Conservation (phyloP, 2,797 vertebrate species). For the Pempheris klunzingeri region DNA sequence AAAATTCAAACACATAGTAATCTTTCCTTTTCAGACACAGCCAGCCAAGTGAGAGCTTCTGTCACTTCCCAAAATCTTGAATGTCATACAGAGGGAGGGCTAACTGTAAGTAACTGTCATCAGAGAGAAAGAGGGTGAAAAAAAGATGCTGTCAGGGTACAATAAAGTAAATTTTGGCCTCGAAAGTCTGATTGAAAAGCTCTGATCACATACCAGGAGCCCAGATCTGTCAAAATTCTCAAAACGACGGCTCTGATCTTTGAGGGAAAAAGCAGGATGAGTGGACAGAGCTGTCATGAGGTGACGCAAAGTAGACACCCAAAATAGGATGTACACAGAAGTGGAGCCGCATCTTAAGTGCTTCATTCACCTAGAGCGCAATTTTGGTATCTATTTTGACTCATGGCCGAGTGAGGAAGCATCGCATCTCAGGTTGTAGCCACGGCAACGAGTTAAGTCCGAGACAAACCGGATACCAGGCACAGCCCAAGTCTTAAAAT, state of each 20-base stretch:
- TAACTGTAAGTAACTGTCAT: slow-evolving; percentile 12
- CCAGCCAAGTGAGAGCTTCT: slow-evolving; percentile 30
- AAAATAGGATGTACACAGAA: slow-evolving; percentile 22
- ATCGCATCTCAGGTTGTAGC: slow-evolving; percentile 11
- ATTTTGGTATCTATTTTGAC: neutral
- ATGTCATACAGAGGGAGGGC: slow-evolving; percentile 4
- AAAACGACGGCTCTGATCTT: slow-evolving; percentile 54
- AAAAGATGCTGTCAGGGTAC: neutral
- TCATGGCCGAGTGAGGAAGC: neutral
- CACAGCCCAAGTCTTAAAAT: neutral
- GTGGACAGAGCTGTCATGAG: slow-evolving; percentile 47
- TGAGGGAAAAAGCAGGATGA: slow-evolving; percentile 27
- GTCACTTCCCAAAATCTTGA: slow-evolving; percentile 34
- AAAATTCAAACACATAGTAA: slow-evolving; percentile 10
- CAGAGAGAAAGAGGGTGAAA: neutral
- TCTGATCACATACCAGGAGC: slow-evolving; percentile 36
- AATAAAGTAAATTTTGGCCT: slow-evolving; percentile 34
- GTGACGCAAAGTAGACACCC: slow-evolving; percentile 12
- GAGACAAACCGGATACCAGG: neutral
- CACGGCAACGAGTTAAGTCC: neutral
- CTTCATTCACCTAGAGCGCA: neutral
- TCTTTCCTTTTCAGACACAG: slow-evolving; percentile 13
- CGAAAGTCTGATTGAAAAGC: slow-evolving; percentile 53
- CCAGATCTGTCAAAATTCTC: slow-evolving; percentile 56
- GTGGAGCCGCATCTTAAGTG: slow-evolving; percentile 14